phyloP scores from a whole-genome alignment of 1,140 invertebrate species.

The Hylyphantes graminicola region DNA sequence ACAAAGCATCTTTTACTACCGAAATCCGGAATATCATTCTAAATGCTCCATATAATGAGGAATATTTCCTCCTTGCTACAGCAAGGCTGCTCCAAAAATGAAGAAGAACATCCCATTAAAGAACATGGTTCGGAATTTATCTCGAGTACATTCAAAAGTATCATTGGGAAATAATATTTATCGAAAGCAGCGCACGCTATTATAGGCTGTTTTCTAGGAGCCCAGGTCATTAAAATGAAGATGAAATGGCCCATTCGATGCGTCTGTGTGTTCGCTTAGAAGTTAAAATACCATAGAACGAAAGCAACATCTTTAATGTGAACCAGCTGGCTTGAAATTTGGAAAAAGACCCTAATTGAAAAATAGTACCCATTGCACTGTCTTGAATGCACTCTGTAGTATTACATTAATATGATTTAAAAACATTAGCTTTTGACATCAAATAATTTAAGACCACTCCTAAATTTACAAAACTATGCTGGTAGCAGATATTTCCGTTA shows the following conservation, averaged over 20 bases:
- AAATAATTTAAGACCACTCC: too few species aligned
- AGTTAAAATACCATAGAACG: background rate
- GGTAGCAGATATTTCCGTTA: too few species aligned
- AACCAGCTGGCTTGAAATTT: too few species aligned
- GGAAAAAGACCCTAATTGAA: too few species aligned
- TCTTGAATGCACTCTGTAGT: too few species aligned
- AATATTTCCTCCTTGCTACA: background rate
- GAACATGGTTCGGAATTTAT: slow-evolving; percentile 4
- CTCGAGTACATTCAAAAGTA: slow-evolving; percentile 8
- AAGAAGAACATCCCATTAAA: slow-evolving; percentile 28
- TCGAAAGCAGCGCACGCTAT: slow-evolving; percentile 2
- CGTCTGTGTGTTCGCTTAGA: background rate
- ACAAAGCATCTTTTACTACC: background rate
- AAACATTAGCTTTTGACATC: too few species aligned
- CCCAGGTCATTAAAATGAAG: slow-evolving; percentile 20
- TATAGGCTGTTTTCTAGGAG: background rate
- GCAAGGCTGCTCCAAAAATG: background rate
- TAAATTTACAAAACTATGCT: too few species aligned
- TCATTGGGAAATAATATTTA: slow-evolving; percentile 39
- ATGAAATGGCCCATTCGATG: slow-evolving; percentile 12
- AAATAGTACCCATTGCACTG: too few species aligned
- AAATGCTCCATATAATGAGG: background rate
- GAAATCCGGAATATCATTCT: background rate
- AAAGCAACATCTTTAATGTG: too few species aligned
- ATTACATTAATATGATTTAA: too few species aligned